These are phyloP conservation scores for Apaloderma vittatum DNA, from an alignment of 2,113 vertebrate genomes.

Conservation along the genomic window DNA sequence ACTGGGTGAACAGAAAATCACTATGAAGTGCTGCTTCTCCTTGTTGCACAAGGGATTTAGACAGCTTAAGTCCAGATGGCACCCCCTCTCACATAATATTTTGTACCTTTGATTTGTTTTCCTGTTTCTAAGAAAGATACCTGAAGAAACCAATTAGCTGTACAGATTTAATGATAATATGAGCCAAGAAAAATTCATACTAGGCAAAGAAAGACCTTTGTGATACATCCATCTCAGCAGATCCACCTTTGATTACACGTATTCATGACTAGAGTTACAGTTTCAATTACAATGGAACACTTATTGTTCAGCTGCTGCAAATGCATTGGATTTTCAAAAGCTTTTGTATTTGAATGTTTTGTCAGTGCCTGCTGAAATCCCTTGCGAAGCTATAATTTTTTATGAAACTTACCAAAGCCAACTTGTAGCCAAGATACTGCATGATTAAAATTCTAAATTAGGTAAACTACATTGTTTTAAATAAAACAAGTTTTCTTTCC, in stretches of 20 bases:
- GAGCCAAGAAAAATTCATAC: not conserved
- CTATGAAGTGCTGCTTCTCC: not conserved
- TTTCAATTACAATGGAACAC: not conserved
- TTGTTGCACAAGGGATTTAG: not conserved
- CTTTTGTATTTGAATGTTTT: not conserved
- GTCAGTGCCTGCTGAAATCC: not conserved
- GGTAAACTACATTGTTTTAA: not conserved
- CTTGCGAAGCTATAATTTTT: not conserved
- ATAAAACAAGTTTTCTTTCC: not conserved
- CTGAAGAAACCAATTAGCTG: not conserved
- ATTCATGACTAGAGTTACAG: not conserved
- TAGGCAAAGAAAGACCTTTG: constrained; percentile 17
- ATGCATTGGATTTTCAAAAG: not conserved
- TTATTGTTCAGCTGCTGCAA: not conserved
- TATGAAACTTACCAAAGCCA: not conserved
- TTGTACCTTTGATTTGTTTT: constrained; percentile 4
- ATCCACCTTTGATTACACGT: constrained; percentile 37
- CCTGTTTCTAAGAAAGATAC: not conserved
- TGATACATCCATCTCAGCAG: constrained; percentile 59
- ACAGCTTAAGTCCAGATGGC: not conserved
- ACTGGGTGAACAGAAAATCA: not conserved
- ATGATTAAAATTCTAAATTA: not conserved
- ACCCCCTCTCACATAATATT: not conserved
- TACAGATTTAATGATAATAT: constrained; percentile 7
- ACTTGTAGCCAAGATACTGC: not conserved